These are phyloP conservation scores for Hylia prasina DNA, from an alignment of 2,113 vertebrate species.

Conservation along the genomic window DNA sequence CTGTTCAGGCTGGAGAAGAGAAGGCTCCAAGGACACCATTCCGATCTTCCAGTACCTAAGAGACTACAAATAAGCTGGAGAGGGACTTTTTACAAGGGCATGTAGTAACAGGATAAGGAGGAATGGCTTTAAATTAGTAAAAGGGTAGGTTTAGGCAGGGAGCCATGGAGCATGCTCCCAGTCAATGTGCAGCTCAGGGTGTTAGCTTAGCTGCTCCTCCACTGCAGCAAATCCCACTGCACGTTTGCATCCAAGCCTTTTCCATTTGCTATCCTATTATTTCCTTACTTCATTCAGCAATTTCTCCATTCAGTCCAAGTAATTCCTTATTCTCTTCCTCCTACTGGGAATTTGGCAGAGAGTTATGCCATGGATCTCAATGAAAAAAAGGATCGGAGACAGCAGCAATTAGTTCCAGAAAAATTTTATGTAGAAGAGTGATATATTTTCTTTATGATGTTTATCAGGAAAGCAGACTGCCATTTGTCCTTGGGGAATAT, in stretches of 20 bases:
- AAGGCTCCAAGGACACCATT: neutral
- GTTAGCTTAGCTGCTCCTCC: neutral
- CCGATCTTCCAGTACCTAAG: neutral
- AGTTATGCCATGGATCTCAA: neutral
- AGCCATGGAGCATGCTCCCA: neutral
- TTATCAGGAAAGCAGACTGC: neutral
- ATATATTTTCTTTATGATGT: neutral
- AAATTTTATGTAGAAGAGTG: neutral
- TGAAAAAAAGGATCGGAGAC: neutral
- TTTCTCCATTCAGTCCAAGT: neutral
- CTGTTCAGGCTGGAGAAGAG: neutral
- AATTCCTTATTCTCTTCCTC: neutral
- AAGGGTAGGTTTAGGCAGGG: neutral
- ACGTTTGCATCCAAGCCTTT: neutral
- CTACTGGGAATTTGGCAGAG: neutral
- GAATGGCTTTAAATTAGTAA: neutral
- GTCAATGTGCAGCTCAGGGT: neutral
- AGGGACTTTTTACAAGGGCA: neutral
- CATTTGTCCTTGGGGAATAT: neutral
- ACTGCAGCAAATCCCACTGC: neutral
- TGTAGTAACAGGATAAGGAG: neutral
- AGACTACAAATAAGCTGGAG: neutral
- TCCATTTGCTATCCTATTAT: neutral
- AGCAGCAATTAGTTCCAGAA: neutral
- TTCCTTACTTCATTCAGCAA: neutral